Base-by-base conservation (phyloP, 2,888 invertebrate species). In the Theretra japonica region DNA sequence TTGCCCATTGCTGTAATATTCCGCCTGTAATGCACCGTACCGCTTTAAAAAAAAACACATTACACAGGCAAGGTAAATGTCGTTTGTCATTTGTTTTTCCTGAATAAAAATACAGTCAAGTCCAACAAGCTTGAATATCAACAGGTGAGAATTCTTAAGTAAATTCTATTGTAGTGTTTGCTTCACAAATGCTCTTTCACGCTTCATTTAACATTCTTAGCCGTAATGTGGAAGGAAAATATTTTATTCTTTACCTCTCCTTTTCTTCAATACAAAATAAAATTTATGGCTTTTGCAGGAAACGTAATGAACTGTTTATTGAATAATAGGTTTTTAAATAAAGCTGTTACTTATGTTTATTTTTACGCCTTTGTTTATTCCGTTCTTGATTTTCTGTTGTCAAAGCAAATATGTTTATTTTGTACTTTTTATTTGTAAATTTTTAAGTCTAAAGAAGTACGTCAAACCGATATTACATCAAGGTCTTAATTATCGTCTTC, bases 271-370 rank as follows among this genome's bases (percentile, higher is more conserved):
- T 41, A 48, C 41, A 17, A 65, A 65, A 6, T 15, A 17, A 65
- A 4, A 62, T 62, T 62, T 62, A 21, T 11, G 48, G 41, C 65
- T 65, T 65, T 48, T 21, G n/a, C 21, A 65, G 4, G 23, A 17
- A 48, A 65, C 23, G 23, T 65, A 65, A 65, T 65, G 48, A 17
- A 17, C 23, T 23, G 65, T 23, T 21, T 23, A 65, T 65, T 23
- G 21, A 48, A 23, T 65, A 65, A 65, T 48, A 65, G 48, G 5
- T 23, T 7, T 33, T 65, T 65, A 23, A 65, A 65, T 41, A 23
- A 41, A 41, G 6, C n/a, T 60, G 48, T 4, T 17, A 23, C n/a
- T 23, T 65, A 23, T 17, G 11, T 5, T 65, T n/a, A 30, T 28
- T 6, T 28, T 8, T 0, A 19, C 1, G 8, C 30, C 4, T 65